phyloP scores from a whole-genome alignment of 2,113 vertebrate genomes.

The Microtus richardsoni region DNA sequence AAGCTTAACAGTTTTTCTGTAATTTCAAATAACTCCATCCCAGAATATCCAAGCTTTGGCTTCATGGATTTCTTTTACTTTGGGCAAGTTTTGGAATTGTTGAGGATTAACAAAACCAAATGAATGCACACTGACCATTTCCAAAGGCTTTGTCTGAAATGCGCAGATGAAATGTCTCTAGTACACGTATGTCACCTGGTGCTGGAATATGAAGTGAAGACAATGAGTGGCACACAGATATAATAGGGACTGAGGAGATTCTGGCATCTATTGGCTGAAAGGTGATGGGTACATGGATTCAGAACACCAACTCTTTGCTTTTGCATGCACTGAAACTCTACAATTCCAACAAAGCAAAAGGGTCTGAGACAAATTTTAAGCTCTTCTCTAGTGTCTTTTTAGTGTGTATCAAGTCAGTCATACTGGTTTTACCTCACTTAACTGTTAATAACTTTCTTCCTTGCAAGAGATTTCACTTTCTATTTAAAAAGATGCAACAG shows the following conservation, averaged over 20 bases:
- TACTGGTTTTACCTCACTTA: conserved; percentile 18
- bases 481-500: conserved; percentile 18
- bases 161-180: background rate
- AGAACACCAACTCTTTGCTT: background rate
- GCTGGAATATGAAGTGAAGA: background rate
- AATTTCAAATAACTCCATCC: background rate
- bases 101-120: background rate
- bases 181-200: background rate
- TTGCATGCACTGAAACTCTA: background rate
- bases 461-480: conserved; percentile 1
- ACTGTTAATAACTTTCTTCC: background rate
- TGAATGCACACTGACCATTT: background rate
- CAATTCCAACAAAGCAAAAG: conserved; percentile 33
- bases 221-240: background rate
- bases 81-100: conserved; percentile 24
- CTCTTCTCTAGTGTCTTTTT: background rate
- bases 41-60: background rate
- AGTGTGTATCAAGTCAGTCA: background rate
- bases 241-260: background rate
- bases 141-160: background rate
- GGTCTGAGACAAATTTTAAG: background rate
- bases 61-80: background rate
- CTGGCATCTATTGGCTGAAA: background rate
- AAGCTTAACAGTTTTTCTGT: background rate
- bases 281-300: background rate